Base-by-base conservation (phyloP, 1,140 invertebrate species). In the Portunus trituberculatus region DNA sequence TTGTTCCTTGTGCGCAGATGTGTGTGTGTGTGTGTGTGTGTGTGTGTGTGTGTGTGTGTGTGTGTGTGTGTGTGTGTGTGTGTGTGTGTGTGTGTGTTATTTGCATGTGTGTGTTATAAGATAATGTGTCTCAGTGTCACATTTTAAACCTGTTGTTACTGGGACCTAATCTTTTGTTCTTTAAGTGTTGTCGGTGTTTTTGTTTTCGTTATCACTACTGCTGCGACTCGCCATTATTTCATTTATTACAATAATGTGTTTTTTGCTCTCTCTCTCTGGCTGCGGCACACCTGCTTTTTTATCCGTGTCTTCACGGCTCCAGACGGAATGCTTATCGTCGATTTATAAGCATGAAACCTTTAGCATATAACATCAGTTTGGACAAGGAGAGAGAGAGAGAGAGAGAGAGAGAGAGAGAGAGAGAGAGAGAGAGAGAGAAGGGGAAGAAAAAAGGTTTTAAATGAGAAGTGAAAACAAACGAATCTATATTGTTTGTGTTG, bases 1-100 rank as follows among this genome's bases (percentile, higher is more conserved):
- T 76, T 76, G 67, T n/a, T 76, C n/a, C 10, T 20, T 59, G 52
- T 76, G 16, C 67, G 67, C 67, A 76, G 67, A 20, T 76, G 16
- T 76, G 67, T 76, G 67, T 76, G 67, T 76, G 67, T 76, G 67
- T 76, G 67, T 76, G 67, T 76, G 67, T 76, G 67, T 59, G 52
- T 59, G 52, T 59, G 52, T 59, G 52, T 76, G n/a, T 59, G 52
- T 59, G 67, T 76, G 67, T 76, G 67, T 76, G 67, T 76, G 67
- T 76, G 67, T 76, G 67, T 59, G 52, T 59, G 52, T 59, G 52
- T 59, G 52, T n/a, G n/a, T n/a, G n/a, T n/a, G n/a, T n/a, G n/a
- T 52, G 48, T 14, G 48, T 52, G 48, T 52, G 48, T 52, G 48
- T 52, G 48, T 76, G 59, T 76, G 59, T 76, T 76, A 76, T 76